Base-by-base conservation (phyloP, 2,113 vertebrate species). In the Eptesicus fuscus region DNA sequence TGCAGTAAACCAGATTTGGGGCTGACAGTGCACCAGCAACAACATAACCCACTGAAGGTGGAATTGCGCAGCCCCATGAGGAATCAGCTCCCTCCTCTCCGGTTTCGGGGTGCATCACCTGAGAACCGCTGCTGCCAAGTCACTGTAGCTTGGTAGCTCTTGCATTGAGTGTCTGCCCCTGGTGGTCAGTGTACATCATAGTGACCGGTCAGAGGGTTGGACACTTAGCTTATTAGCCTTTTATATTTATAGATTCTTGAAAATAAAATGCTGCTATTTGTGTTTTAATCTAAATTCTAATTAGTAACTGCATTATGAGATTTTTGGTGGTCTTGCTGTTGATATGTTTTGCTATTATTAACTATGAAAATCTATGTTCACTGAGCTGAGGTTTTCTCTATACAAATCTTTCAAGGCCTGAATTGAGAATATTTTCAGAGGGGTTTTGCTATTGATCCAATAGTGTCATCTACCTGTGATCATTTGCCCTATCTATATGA, bases 231-330 rank as follows among this genome's bases (percentile, higher is more conserved):
- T 25, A 59, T 59, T 59, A 59, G 23, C 56, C 53, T 23, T 56
- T 9, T 56, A 56, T 53, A 53, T 53, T 2, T 22, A 56, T 23
- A 56, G 7, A 56, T 69, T 83, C 32, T 67, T 82, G 9, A 73
- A 88, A 23, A 9, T 71, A 6, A 53, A 61, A 17, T 61, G 32
- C 0, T 51, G 2, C 5, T 40, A 4, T 79, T 32, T 71, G 1
- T 85, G 28, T 88, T 90, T 88, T 83, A 86, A 37, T 11, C 32
- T 79, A 35, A 85, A 69, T 44, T 73, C 65, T 80, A 85, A 67
- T 95, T 65, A 63, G 22, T 83, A 73, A 78, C 9, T 70, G 9
- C 44, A 77, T 67, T 44, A 2, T 90, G 11, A 49, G 61, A 86
- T 51, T 67, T 88, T 61, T 37, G 20, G 44, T 49, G 7, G 17